A percentile compares a stretch with the other conserved stretches of the same genome.
These are phyloP conservation scores for Pediacus dermestoides DNA, from an alignment of 2,888 invertebrate species.

Conservation along the genomic window DNA sequence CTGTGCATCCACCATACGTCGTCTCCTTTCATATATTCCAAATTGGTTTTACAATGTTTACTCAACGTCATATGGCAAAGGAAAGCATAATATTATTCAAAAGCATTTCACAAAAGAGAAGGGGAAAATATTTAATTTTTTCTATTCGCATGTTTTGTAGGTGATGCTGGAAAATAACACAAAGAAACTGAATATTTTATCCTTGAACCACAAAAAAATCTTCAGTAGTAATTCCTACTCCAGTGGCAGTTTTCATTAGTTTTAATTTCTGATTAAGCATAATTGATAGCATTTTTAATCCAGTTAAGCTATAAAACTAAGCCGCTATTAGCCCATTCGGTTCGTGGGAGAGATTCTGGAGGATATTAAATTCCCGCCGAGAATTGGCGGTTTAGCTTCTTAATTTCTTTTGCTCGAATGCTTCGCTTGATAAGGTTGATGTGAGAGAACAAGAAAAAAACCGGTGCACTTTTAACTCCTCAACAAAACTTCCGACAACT, in stretches of 20 bases:
- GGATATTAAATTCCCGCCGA: conserved; percentile 31
- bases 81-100: conserved; percentile 19
- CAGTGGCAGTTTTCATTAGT: conserved; percentile 22
- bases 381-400: conserved; percentile 32
- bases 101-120: no score
- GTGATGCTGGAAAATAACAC: no score
- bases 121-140: no score
- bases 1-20: conserved; percentile 1
- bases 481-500: conserved; percentile 16
- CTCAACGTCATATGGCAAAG: conserved; percentile 22
- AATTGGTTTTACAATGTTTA: conserved; percentile 22
- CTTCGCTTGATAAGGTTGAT: conserved; percentile 25
- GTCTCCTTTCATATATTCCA: conserved; percentile 13
- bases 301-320: conserved; percentile 25
- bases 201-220: no score
- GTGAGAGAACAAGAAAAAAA: conserved; percentile 15
- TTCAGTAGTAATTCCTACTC: no score
- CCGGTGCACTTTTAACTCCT: conserved; percentile 13
- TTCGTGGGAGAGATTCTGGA: conserved; percentile 22
- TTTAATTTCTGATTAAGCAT: conserved; percentile 26
- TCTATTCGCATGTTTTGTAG: no score
- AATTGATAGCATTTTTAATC: conserved; percentile 33
- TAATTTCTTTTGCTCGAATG: conserved; percentile 33
- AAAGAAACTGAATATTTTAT: no score
- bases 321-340: conserved; percentile 25